Conservation (phyloP, 2,113 vertebrate species). For the Noctilio leporinus region DNA sequence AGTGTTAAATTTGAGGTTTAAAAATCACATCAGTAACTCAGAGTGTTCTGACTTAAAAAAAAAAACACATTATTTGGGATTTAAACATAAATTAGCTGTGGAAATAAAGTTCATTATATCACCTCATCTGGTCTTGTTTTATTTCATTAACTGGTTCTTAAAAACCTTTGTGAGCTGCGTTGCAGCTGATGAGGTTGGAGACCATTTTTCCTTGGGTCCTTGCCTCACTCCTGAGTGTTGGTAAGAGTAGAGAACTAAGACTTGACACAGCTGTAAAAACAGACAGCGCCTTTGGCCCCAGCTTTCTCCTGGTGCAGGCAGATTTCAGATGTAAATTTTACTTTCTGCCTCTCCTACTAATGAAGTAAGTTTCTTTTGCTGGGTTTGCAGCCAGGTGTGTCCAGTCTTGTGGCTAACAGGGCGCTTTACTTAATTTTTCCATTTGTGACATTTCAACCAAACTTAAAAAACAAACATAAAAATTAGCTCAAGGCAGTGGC, state of each 20-base stretch:
- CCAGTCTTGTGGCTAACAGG: slow-evolving; percentile 81
- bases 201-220: slow-evolving; percentile 82
- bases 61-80: slow-evolving; percentile 59
- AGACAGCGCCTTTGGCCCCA: slow-evolving; percentile 81
- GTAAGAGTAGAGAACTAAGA: slow-evolving; percentile 81
- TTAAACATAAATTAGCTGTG: slow-evolving; percentile 74
- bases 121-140: slow-evolving; percentile 79
- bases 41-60: slow-evolving; percentile 64
- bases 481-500: slow-evolving; percentile 82
- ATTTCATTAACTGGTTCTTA: slow-evolving; percentile 82
- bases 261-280: slow-evolving; percentile 90
- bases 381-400: slow-evolving; percentile 83
- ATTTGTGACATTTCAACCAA: slow-evolving; percentile 85
- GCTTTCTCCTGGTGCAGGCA: slow-evolving; percentile 81
- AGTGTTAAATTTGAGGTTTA: slow-evolving; percentile 68
- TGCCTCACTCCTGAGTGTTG: slow-evolving; percentile 79
- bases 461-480: slow-evolving; percentile 84
- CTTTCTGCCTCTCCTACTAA: slow-evolving; percentile 81
- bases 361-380: slow-evolving; percentile 84
- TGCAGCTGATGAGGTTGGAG: slow-evolving; percentile 79
- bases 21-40: slow-evolving; percentile 69
- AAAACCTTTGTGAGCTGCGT: slow-evolving; percentile 81
- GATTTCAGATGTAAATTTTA: slow-evolving; percentile 86
- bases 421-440: slow-evolving; percentile 84
- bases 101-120: slow-evolving; percentile 74